phyloP scores from a whole-genome alignment of 2,113 vertebrate genomes.

The Gavialis gangeticus region DNA sequence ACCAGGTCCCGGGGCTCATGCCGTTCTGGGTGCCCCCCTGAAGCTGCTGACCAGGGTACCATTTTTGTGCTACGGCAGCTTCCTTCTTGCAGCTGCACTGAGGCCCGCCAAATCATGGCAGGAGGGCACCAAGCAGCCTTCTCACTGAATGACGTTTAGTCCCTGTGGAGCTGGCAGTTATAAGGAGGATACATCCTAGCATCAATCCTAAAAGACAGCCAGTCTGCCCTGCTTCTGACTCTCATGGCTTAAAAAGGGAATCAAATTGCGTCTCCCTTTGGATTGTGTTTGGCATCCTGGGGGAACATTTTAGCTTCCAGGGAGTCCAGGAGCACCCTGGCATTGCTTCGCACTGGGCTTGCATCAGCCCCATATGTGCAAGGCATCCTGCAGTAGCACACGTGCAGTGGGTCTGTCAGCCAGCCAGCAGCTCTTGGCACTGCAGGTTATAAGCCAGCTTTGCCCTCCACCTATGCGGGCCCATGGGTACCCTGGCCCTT shows the following conservation, averaged over 20 bases:
- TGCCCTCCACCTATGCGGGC: rapidly evolving
- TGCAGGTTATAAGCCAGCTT: background rate
- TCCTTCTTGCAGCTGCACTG: too few species aligned
- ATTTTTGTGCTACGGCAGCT: background rate
- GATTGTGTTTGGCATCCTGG: background rate
- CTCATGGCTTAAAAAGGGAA: background rate
- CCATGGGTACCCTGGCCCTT: background rate
- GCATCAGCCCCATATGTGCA: background rate
- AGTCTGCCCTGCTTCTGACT: too few species aligned
- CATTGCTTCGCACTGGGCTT: background rate
- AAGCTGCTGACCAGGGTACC: background rate
- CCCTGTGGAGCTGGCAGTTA: background rate
- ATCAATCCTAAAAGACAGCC: rapidly evolving
- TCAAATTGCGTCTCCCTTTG: background rate
- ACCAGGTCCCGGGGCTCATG: rapidly evolving
- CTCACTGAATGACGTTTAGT: background rate
- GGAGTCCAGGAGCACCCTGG: background rate
- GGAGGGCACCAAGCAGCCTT: background rate
- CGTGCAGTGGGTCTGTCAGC: too few species aligned
- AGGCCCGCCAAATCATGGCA: background rate
- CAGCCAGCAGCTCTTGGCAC: background rate
- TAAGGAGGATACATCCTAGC: background rate
- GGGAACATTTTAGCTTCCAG: background rate
- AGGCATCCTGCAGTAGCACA: background rate
- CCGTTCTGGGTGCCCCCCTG: rapidly evolving